Conservation (phyloP, 1,140 invertebrate genomes). For the Coelopa frigida region DNA sequence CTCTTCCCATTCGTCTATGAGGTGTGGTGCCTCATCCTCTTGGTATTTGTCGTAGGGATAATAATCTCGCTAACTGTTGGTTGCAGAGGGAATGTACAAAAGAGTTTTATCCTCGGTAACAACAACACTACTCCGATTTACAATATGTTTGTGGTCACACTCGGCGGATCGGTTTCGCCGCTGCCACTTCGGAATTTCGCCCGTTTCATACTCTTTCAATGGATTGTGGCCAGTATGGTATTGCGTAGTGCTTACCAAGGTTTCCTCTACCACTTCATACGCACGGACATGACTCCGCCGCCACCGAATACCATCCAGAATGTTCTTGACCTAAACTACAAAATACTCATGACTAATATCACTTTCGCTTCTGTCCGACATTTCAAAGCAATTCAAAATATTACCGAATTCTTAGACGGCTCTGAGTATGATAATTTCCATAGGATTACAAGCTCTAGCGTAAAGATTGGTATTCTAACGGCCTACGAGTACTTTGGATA, state of each 20-base stretch:
- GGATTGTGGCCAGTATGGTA: slow-evolving; percentile 26
- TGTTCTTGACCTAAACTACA: slow-evolving; percentile 23
- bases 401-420: background rate
- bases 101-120: background rate
- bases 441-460: too few relatives aligned
- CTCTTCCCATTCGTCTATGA: slow-evolving; percentile 26
- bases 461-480: too few relatives aligned
- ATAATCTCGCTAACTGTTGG: background rate
- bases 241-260: slow-evolving; percentile 32
- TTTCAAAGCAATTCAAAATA: background rate
- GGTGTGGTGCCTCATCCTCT: slow-evolving; percentile 21
- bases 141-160: slow-evolving; percentile 24
- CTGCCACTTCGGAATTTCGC: slow-evolving; percentile 7
- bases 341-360: slow-evolving; percentile 15
- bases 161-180: slow-evolving; percentile 16
- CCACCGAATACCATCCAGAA: slow-evolving; percentile 25
- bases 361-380: background rate
- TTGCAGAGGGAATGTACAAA: background rate
- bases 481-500: slow-evolving; percentile 7
- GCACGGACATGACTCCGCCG: slow-evolving; percentile 22
- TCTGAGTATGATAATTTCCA: slow-evolving; percentile 1
- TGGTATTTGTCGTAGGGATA: slow-evolving; percentile 15
- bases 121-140: slow-evolving; percentile 19
- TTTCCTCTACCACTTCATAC: slow-evolving; percentile 26
- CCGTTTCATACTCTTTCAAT: slow-evolving; percentile 20